Evolutionary conservation across 2,888 invertebrate species (phyloP).

Genomic region (Meandrusa payeni): DNA sequence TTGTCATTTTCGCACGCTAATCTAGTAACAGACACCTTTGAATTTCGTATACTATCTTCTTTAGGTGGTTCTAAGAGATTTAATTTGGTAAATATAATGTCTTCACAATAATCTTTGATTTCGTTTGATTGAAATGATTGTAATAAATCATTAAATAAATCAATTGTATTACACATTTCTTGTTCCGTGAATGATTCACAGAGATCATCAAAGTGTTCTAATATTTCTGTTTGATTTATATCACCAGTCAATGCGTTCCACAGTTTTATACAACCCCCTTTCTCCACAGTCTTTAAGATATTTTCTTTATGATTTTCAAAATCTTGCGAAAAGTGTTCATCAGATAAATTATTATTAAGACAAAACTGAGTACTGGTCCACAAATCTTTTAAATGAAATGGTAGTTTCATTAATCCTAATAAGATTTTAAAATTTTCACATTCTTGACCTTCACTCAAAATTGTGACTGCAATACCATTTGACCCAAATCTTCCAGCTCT

Average conservation of each 20-base stretch:
- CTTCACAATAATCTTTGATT: background rate
- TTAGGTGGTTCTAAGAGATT: constrained; percentile 4
- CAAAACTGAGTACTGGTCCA: constrained; percentile 45
- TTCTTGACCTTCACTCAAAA: constrained; percentile 86
- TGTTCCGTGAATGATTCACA: constrained; percentile 38
- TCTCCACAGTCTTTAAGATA: background rate
- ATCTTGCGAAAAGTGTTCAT: background rate
- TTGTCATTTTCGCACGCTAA: background rate
- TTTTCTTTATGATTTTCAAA: background rate
- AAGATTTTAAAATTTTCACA: constrained; percentile 77
- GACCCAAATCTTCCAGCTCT: constrained; percentile 97
- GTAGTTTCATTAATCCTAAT: constrained; percentile 77
- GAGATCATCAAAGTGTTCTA: constrained; percentile 41
- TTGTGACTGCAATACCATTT: constrained; percentile 88
- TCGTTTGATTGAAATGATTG: constrained; percentile 39
- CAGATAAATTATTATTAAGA: constrained; percentile 18
- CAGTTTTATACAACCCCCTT: constrained; percentile 1
- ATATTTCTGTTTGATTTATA: constrained; percentile 23
- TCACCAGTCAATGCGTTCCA: constrained; percentile 16
- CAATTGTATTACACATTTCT: constrained; percentile 31
- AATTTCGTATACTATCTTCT: background rate
- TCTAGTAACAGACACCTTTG: background rate
- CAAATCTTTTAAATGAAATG: constrained; percentile 43
- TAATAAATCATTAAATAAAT: constrained; percentile 49
- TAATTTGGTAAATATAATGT: background rate